Conservation (phyloP, 53 echinoderm and acorn worm genomes). For the Glandiceps talaboti region DNA sequence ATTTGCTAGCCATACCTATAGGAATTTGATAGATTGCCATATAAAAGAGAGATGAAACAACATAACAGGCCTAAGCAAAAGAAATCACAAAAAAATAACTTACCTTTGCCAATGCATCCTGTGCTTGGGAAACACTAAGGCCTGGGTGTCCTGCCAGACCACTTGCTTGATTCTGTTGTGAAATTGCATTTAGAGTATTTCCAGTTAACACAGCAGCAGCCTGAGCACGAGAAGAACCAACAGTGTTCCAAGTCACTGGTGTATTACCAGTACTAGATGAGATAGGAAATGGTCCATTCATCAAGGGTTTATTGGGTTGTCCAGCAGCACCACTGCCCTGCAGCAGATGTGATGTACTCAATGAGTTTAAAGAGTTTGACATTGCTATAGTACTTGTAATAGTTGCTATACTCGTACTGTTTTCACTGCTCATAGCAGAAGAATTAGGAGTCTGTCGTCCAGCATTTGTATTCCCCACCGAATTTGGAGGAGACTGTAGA, state of each 20-base stretch:
- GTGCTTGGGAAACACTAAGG: background rate
- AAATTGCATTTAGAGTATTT: background rate
- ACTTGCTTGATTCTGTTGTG: background rate
- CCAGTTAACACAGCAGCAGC: slow-evolving; percentile 18
- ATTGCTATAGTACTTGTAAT: background rate
- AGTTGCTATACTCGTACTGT: background rate
- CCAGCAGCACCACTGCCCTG: background rate
- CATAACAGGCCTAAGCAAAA: too few species aligned
- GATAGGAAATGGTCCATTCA: slow-evolving; percentile 68
- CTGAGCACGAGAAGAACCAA: slow-evolving; percentile 32
- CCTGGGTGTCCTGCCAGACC: background rate
- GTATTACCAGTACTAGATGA: slow-evolving; percentile 26
- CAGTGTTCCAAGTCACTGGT: slow-evolving; percentile 17
- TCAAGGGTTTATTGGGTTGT: slow-evolving; percentile 29
- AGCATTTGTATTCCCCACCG: background rate
- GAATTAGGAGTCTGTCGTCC: background rate
- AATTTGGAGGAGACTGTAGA: background rate
- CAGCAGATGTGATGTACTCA: background rate
- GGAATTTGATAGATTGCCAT: too few species aligned
- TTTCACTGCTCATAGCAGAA: background rate
- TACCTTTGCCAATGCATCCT: slow-evolving; percentile 32
- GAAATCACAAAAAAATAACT: background rate
- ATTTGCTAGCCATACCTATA: too few species aligned
- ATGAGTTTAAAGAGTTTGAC: background rate
- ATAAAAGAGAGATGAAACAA: too few species aligned